A percentile compares a stretch with the other conserved stretches of the same genome.
phyloP scores from a whole-genome alignment of 35 echinoderm and acorn worm genomes.

The Ophiothrix spiculata region DNA sequence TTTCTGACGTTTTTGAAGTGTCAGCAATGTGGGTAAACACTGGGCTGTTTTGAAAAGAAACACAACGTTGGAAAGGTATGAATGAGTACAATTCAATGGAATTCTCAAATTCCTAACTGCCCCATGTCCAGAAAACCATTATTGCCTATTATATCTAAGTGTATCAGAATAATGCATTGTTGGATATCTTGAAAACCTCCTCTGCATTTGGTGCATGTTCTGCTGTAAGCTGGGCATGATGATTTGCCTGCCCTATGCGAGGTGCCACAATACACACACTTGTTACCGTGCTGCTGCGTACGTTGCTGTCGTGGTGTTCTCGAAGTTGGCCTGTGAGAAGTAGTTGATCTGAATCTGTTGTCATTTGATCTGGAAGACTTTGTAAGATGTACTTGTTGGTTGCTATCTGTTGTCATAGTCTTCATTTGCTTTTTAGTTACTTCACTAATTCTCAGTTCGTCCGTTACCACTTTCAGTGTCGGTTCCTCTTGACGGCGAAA shows the following conservation, averaged over 20 bases:
- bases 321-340: not conserved
- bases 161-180: too few species aligned
- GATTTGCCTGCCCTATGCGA: not conserved
- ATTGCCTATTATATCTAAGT: too few species aligned
- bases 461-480: constrained; percentile 25
- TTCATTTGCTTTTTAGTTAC: constrained; percentile 19
- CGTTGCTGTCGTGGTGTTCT: not conserved
- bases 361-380: not conserved
- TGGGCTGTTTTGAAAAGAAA: too few species aligned
- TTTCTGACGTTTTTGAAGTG: too few species aligned
- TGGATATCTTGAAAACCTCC: too few species aligned
- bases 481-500: constrained; percentile 9
- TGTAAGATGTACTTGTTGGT: not conserved
- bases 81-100: too few species aligned
- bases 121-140: too few species aligned
- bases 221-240: not conserved
- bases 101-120: too few species aligned
- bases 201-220: too few species aligned
- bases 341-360: not conserved
- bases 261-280: not conserved
- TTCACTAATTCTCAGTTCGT: constrained; percentile 10
- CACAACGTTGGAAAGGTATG: too few species aligned
- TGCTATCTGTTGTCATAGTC: not conserved
- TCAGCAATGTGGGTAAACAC: too few species aligned
- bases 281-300: not conserved